Base-by-base conservation (phyloP, 2,113 vertebrate species). In the Oreochromis aureus region DNA sequence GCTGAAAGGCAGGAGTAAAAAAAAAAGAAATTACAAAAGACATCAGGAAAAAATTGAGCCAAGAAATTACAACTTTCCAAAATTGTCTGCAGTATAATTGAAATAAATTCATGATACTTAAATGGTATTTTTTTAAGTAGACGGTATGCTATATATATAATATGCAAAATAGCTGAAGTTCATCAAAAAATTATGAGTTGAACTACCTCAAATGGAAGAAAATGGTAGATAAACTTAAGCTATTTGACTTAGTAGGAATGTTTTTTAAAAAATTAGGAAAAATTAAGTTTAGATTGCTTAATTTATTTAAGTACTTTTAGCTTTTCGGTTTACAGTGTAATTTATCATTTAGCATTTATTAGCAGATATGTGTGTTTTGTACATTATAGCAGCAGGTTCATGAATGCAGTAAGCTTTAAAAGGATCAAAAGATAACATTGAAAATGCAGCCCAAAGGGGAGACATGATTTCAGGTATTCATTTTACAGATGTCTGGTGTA, bases 301-400 rank as follows among this genome's bases (percentile, higher is more conserved):
- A 66, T 66, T 36, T 66, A 63, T 63, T n/a, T 66, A 36, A 66
- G 34, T 7, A 66, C n/a, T 66, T 39, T 66, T n/a, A 66, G 34
- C 34, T 2, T 66, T 36, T 66, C 2, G 3, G 18, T n/a, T 66
- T 66, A 39, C 36, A n/a, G 61, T 12, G 4, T 66, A 66, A n/a
- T 66, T 39, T 1, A 63, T 0, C 4, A 63, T 63, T 63, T 34
- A 7, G 16, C 18, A 36, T 66, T 66, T 66, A 7, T 66, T 66
- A 44, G 66, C 36, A 44, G 12, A 71, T 71, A 16, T 71, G 10
- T 36, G 61, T 69, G 66, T 44, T 44, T 44, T 71, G 15, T 71
- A 44, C 4, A 41, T 71, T 24, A 41, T 7, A 46, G 15, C 5
- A 24, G 22, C 41, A 27, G 41, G 16, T 73, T 73, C 41, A 73